Percentiles rank a stretch among this genome's conserved stretches.
Conservation (phyloP, 2,888 invertebrate genomes). For the Lycocerus yunnanus region DNA sequence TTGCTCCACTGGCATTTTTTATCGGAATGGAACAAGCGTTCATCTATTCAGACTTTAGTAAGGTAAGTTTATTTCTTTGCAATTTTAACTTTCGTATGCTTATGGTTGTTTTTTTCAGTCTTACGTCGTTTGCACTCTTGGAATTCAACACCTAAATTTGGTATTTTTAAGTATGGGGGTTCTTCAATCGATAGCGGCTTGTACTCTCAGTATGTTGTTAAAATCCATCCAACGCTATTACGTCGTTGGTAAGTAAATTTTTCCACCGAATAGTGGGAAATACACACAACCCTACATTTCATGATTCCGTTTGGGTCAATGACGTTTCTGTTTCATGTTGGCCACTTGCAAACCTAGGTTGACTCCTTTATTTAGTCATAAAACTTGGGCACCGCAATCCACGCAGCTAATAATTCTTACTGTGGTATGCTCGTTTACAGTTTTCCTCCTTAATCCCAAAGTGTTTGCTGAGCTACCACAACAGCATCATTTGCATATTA, state of each 20-base stretch:
- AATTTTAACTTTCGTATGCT: not conserved
- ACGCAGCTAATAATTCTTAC: too few species aligned
- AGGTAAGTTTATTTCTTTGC: constrained; percentile 60
- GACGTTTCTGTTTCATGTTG: too few species aligned
- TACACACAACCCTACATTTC: too few species aligned
- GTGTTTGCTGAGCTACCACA: too few species aligned
- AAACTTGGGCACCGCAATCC: too few species aligned
- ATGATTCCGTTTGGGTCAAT: too few species aligned
- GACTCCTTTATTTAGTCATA: too few species aligned
- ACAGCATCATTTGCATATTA: too few species aligned
- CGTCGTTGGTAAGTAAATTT: constrained; percentile 64
- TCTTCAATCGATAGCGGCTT: constrained; percentile 76
- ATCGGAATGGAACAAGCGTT: constrained; percentile 86
- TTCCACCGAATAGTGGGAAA: too few species aligned
- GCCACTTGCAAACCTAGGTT: too few species aligned
- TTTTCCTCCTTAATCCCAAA: too few species aligned
- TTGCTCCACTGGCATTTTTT: constrained; percentile 77
- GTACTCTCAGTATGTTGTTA: constrained; percentile 79
- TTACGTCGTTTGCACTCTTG: constrained; percentile 81
- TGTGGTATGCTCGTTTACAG: too few species aligned
- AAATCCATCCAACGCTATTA: constrained; percentile 75
- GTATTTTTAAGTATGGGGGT: constrained; percentile 76
- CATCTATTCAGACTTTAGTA: constrained; percentile 81
- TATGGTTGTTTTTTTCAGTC: constrained; percentile 61
- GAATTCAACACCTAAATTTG: constrained; percentile 73